Base-by-base conservation (phyloP, 2,888 invertebrate species). In the Zaprionus bogoriensis region DNA sequence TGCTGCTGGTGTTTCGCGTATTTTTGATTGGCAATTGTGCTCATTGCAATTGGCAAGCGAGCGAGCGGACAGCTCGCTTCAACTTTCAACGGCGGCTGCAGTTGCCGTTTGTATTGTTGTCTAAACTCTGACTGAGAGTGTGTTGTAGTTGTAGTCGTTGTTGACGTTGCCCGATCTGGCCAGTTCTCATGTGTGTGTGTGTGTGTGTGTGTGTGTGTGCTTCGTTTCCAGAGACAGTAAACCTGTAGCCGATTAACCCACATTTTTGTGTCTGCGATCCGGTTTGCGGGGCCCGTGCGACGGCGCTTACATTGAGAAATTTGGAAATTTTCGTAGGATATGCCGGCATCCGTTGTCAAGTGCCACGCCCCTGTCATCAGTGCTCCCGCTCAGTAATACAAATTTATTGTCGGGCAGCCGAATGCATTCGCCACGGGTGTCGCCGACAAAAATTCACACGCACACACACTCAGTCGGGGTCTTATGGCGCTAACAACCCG, bases 211-310 rank as follows among this genome's bases (percentile, higher is more conserved):
- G 42, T 46, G 55, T 32, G 9, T 41, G 23, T 55, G 12, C 25
- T 22, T 54, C 72, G 67, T 66, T 78, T 82, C 54, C 78, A 84
- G 59, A 44, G 53, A 46, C 54, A 50, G 30, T 57, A 60, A 61
- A 55, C 78, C 72, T 74, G 72, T 74, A 71, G 61, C 84, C 82
- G 87, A 71, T 81, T 82, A 84, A 84, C 82, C 82, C 69, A 81
- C 74, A n/a, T n/a, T 79, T 80, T 58, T 39, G 45, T 22, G 20
- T 36, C 17, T 19, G 2, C 58, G 53, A 70, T 54, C 81, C 78
- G 71, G 76, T 80, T 71, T 73, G 55, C n/a, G n/a, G n/a, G 25
- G 25, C 38, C 61, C 44, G 50, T 46, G 60, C 25, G 52, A 36
- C 27, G n/a, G 9, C 10, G 27, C 10, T 27, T 27, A 27, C 6